phyloP scores from a whole-genome alignment of 2,113 vertebrate genomes.

The Girardinichthys multiradiatus region DNA sequence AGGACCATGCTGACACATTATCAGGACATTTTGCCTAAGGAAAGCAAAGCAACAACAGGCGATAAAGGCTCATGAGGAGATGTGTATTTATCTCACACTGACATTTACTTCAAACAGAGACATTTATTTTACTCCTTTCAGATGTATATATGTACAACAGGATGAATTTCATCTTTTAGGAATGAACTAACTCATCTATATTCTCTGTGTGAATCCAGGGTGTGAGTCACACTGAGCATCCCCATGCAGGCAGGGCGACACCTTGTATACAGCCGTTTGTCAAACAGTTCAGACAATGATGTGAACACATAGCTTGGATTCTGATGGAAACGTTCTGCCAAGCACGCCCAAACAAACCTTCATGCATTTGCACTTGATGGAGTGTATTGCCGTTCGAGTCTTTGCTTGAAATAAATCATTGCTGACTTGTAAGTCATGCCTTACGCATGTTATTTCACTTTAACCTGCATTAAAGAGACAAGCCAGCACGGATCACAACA shows the following conservation, averaged over 20 bases:
- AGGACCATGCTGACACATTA: slow-evolving; percentile 49
- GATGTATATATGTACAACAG: slow-evolving; percentile 45
- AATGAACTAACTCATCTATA: slow-evolving; percentile 64
- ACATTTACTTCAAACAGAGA: slow-evolving; percentile 67
- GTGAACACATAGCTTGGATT: not conserved
- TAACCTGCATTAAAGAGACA: slow-evolving; percentile 45
- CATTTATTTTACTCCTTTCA: slow-evolving; percentile 39
- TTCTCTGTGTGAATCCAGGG: slow-evolving; percentile 59
- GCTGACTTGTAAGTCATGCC: slow-evolving; percentile 45
- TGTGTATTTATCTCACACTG: slow-evolving; percentile 64
- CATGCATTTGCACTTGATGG: slow-evolving; percentile 6
- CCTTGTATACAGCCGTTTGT: slow-evolving; percentile 55
- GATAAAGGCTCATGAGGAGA: slow-evolving; percentile 56
- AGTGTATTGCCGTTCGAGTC: not conserved
- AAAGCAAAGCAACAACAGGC: slow-evolving; percentile 63
- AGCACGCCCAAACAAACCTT: not conserved
- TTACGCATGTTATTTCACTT: slow-evolving; percentile 44
- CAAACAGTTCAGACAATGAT: slow-evolving; percentile 23
- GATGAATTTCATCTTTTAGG: slow-evolving; percentile 51
- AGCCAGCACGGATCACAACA: slow-evolving; percentile 33
- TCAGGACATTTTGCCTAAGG: slow-evolving; percentile 51
- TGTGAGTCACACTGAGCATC: slow-evolving; percentile 65
- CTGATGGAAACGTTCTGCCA: slow-evolving; percentile 12
- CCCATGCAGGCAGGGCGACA: slow-evolving; percentile 39
- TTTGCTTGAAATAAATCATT: slow-evolving; percentile 34